phyloP scores from a whole-genome alignment of 2,113 vertebrate species.

The Octodon degus region DNA sequence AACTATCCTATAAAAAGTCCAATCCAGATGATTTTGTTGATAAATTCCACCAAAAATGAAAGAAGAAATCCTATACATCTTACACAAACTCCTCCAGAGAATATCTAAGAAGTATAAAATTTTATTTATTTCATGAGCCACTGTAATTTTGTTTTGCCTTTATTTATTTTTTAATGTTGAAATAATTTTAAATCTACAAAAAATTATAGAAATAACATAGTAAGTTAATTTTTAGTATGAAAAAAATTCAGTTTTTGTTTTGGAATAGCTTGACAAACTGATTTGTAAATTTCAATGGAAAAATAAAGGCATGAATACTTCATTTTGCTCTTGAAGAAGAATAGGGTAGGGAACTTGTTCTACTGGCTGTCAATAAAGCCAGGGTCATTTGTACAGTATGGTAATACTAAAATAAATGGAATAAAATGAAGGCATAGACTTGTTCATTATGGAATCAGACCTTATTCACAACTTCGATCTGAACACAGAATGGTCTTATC shows the following conservation, averaged over 20 bases:
- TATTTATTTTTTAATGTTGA: constrained; percentile 5
- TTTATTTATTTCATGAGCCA: not conserved
- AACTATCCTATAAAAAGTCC: not conserved
- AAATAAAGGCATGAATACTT: not conserved
- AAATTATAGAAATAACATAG: not conserved
- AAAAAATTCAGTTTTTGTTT: not conserved
- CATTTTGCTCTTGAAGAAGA: not conserved
- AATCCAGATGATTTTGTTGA: constrained; percentile 11
- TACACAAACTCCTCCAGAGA: not conserved
- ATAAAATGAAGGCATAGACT: not conserved
- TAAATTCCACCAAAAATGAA: constrained; percentile 8
- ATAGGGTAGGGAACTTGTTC: not conserved
- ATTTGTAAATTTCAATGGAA: not conserved
- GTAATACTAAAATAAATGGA: not conserved
- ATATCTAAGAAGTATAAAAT: not conserved
- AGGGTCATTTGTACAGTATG: not conserved
- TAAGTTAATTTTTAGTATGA: not conserved
- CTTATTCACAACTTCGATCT: not conserved
- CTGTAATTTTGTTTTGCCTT: not conserved
- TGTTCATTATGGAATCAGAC: not conserved
- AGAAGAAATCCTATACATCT: not conserved
- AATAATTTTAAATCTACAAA: not conserved
- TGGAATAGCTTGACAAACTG: not conserved
- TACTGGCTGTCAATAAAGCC: not conserved
- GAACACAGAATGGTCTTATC: not conserved